These are phyloP conservation scores for Montipora capricornis DNA, from an alignment of 64 coral and sea anemone genomes.

Conservation along the genomic window DNA sequence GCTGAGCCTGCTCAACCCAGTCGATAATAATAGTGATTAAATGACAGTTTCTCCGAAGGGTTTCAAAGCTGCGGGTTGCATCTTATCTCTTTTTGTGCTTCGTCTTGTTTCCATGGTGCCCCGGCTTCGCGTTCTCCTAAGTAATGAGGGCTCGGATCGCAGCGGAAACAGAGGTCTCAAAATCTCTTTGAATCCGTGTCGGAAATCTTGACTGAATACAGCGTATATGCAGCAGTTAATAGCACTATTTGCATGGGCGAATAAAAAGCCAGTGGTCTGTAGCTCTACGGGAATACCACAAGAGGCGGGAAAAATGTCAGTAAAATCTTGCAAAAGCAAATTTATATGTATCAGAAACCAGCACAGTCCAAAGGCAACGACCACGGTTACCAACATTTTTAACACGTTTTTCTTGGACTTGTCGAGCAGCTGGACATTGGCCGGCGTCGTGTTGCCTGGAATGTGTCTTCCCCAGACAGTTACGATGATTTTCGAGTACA, in stretches of 20 bases:
- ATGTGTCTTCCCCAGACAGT: constrained; percentile 65
- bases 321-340: constrained; percentile 9
- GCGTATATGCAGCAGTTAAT: constrained; percentile 69
- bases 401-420: constrained; percentile 63
- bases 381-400: constrained; percentile 66
- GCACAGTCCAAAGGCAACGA: constrained; percentile 55
- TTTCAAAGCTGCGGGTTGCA: background rate
- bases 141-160: background rate
- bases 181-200: constrained; percentile 46
- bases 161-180: background rate
- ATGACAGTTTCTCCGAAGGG: too few relatives aligned
- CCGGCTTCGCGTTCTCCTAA: background rate
- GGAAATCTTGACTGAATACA: constrained; percentile 73
- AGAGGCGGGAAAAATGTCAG: background rate
- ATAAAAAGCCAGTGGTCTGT: constrained; percentile 3
- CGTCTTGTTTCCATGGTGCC: background rate
- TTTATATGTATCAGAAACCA: constrained; percentile 55
- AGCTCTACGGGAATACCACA: constrained; percentile 25
- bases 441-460: constrained; percentile 48
- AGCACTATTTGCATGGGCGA: constrained; percentile 55
- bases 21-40: too few relatives aligned
- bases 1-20: too few relatives aligned
- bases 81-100: background rate
- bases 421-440: constrained; percentile 2
- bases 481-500: constrained; percentile 66